Conservation (phyloP, 23 tunicate species). For the Halocynthia aurantium region DNA sequence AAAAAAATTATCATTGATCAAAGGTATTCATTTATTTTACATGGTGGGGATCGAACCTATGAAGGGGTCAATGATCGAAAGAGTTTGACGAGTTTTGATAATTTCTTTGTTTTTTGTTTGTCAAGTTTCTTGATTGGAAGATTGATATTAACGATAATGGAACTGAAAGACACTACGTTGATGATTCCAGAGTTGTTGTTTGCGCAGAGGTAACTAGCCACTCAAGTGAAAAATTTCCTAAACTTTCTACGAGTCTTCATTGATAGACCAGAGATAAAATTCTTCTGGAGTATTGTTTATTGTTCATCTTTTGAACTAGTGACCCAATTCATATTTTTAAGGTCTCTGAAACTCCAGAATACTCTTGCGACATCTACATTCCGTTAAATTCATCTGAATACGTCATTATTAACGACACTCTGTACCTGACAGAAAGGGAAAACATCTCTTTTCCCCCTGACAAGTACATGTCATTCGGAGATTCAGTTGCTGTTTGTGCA, state of each 20-base stretch:
- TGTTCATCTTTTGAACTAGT: no score
- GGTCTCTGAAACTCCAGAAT: no score
- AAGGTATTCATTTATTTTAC: no score
- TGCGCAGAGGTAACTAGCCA: slow-evolving; percentile 38
- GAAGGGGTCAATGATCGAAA: background rate
- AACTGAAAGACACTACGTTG: slow-evolving; percentile 7
- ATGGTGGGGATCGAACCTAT: no score
- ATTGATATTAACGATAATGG: slow-evolving; percentile 29
- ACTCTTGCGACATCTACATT: slow-evolving; percentile 31
- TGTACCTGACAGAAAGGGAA: slow-evolving; percentile 32
- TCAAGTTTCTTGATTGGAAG: slow-evolving; percentile 71
- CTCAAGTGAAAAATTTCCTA: background rate
- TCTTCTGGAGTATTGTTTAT: no score
- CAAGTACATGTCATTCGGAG: background rate
- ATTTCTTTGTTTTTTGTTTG: background rate
- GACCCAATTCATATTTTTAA: no score
- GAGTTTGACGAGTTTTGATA: background rate
- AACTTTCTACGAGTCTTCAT: no score
- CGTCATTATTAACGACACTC: slow-evolving; percentile 33
- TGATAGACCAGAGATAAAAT: no score
- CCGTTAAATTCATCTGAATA: slow-evolving; percentile 71
- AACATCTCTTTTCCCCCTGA: slow-evolving; percentile 27
- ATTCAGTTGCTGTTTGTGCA: slow-evolving; percentile 57
- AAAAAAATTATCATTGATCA: no score
- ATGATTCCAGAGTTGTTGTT: slow-evolving; percentile 61